These are phyloP conservation scores for Gymnothorax javanicus DNA, from an alignment of 2,797 vertebrate genomes.

Conservation along the genomic window DNA sequence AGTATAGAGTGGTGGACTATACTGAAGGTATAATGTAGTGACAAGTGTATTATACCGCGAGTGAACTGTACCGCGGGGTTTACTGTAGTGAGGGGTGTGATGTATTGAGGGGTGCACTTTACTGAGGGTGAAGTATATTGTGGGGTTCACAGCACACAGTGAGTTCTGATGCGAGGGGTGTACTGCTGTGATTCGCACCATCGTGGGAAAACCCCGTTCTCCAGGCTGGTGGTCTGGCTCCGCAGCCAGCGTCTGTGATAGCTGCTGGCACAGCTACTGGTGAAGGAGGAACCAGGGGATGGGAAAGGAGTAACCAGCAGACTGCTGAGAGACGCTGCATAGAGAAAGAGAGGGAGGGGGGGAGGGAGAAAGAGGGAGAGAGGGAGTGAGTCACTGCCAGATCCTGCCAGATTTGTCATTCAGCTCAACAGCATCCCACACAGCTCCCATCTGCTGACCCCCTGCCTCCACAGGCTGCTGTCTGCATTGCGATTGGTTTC, in stretches of 20 bases:
- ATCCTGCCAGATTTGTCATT: slow-evolving; percentile 34
- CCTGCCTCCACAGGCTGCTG: slow-evolving; percentile 13
- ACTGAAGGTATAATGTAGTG: no score
- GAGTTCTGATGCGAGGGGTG: not conserved
- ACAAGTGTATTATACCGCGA: no score
- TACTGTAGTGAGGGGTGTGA: no score
- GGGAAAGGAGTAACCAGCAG: slow-evolving; percentile 95
- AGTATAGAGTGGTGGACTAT: no score
- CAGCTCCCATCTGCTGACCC: slow-evolving; percentile 18
- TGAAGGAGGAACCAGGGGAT: slow-evolving; percentile 93
- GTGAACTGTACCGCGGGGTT: no score
- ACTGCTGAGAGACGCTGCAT: slow-evolving; percentile 92
- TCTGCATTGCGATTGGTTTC: slow-evolving; percentile 10
- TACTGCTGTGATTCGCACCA: slow-evolving; percentile 75
- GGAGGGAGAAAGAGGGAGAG: not conserved
- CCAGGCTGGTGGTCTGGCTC: slow-evolving; percentile 96
- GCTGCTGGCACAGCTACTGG: slow-evolving; percentile 95
- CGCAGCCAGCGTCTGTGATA: slow-evolving; percentile 97
- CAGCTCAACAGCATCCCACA: slow-evolving; percentile 34
- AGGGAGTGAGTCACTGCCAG: not conserved
- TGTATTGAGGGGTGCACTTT: not conserved
- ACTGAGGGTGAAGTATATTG: no score
- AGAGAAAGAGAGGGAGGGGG: slow-evolving; percentile 22
- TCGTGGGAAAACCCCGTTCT: slow-evolving; percentile 96
- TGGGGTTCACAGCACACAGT: not conserved